Evolutionary conservation across 2,888 invertebrate genomes (phyloP).

Genomic region (Cerastoderma edule): DNA sequence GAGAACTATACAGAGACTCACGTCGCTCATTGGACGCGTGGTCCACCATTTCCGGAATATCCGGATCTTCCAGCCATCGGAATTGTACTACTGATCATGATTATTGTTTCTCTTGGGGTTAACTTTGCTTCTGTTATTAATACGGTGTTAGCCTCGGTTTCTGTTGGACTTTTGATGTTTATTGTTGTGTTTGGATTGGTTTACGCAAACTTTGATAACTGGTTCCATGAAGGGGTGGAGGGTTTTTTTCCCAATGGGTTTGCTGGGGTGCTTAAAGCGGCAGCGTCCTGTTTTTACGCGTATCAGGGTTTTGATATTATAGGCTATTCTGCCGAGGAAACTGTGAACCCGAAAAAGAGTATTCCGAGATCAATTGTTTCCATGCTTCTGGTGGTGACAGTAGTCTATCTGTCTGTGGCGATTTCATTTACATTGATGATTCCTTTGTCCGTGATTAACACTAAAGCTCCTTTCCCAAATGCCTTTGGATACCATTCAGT

Average conservation of each 20-base stretch:
- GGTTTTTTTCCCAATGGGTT: slow-evolving; percentile 80
- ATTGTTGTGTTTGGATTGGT: slow-evolving; percentile 89
- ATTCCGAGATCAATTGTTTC: slow-evolving; percentile 82
- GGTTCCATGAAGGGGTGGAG: slow-evolving; percentile 86
- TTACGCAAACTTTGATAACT: slow-evolving; percentile 92
- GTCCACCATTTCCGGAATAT: slow-evolving; percentile 70
- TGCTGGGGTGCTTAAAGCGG: slow-evolving; percentile 81
- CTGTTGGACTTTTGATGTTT: slow-evolving; percentile 81
- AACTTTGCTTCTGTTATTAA: slow-evolving; percentile 82
- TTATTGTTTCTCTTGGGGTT: slow-evolving; percentile 77
- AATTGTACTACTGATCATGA: slow-evolving; percentile 84
- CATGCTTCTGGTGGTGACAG: slow-evolving; percentile 70
- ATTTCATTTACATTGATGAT: slow-evolving; percentile 72
- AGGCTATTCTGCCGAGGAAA: slow-evolving; percentile 84
- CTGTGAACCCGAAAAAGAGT: slow-evolving; percentile 80
- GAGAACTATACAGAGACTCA: slow-evolving; percentile 61
- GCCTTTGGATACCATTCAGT: slow-evolving; percentile 75
- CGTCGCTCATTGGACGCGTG: slow-evolving; percentile 60
- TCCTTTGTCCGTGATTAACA: slow-evolving; percentile 74
- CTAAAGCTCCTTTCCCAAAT: slow-evolving; percentile 76
- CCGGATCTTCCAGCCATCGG: slow-evolving; percentile 83
- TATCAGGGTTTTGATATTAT: slow-evolving; percentile 84
- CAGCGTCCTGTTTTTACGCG: slow-evolving; percentile 84
- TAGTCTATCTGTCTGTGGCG: slow-evolving; percentile 72
- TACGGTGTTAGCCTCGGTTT: slow-evolving; percentile 80